Percentiles rank a stretch among this genome's conserved stretches.
Evolutionary conservation across 2,888 invertebrate genomes (phyloP).

Genomic region (Drosophila quasianomalipes): DNA sequence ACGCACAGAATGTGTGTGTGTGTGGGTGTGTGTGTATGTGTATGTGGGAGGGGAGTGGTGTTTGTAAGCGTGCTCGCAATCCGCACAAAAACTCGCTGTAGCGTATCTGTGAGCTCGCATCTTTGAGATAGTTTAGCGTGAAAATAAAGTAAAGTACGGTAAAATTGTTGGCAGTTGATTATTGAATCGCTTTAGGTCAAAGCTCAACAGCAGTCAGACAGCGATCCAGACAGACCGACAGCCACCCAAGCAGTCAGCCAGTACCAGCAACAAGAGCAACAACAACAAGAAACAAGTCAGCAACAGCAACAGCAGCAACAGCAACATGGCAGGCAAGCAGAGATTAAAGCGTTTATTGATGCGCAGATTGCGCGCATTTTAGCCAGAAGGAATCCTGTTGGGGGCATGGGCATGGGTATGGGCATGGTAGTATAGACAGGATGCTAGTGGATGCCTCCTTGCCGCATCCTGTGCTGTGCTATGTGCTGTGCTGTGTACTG

Average conservation of each 20-base stretch:
- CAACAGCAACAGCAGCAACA: conserved; percentile 46
- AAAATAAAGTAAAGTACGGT: conserved; percentile 82
- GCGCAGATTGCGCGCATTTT: conserved; percentile 82
- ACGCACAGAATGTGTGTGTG: conserved; percentile 22
- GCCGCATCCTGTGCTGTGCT: conserved; percentile 28
- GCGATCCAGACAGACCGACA: conserved; percentile 13
- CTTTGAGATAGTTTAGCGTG: conserved; percentile 81
- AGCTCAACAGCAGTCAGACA: conserved; percentile 74
- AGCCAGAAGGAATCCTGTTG: conserved; percentile 70
- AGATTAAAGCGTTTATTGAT: conserved; percentile 81
- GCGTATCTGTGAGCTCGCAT: conserved; percentile 80
- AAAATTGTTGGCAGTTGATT: conserved; percentile 81
- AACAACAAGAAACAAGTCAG: conserved; percentile 43
- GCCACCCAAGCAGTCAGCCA: conserved; percentile 37
- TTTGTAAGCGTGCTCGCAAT: conserved; percentile 59
- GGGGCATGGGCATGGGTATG: not conserved
- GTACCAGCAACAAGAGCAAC: conserved; percentile 26
- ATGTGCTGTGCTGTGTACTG: conserved; percentile 20
- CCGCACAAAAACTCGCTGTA: conserved; percentile 81
- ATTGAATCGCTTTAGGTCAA: conserved; percentile 82
- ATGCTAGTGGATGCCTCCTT: conserved; percentile 54
- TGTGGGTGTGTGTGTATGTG: not conserved
- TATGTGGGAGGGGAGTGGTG: conserved; percentile 11
- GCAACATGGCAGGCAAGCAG: conserved; percentile 79
- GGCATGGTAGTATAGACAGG: conserved; percentile 48